Evolutionary conservation across 2,113 vertebrate genomes (phyloP).

Genomic region (Balaeniceps rex): DNA sequence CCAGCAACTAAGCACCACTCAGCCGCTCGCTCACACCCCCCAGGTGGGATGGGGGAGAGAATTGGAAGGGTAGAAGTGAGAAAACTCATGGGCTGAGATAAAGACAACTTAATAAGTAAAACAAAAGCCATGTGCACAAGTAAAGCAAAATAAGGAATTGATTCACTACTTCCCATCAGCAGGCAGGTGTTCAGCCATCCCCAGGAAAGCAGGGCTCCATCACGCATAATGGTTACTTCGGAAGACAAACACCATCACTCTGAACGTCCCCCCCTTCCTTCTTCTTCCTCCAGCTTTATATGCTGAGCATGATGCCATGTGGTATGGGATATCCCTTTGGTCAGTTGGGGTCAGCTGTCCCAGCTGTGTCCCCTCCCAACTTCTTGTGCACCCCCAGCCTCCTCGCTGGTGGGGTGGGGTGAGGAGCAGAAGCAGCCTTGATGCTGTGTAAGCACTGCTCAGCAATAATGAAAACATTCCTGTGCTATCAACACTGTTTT

Average conservation of each 20-base stretch:
- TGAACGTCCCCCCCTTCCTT: background rate
- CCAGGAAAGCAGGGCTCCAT: background rate
- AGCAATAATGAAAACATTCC: background rate
- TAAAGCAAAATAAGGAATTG: background rate
- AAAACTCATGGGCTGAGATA: background rate
- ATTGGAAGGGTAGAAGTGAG: background rate
- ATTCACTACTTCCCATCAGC: background rate
- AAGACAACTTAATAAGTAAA: background rate
- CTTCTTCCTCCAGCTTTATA: background rate
- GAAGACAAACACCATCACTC: background rate
- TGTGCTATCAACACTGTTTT: background rate
- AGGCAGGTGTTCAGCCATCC: background rate
- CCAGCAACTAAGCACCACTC: background rate
- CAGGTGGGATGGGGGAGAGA: background rate
- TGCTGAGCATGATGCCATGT: fast-evolving
- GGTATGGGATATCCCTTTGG: background rate
- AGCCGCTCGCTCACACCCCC: fast-evolving
- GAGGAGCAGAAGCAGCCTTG: background rate
- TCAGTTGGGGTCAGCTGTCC: background rate
- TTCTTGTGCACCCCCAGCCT: background rate
- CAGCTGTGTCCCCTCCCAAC: background rate
- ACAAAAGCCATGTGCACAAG: fast-evolving
- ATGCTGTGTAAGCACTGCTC: background rate
- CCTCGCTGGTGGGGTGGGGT: fast-evolving
- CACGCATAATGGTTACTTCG: fast-evolving